A percentile compares a stretch with the other conserved stretches of the same genome.
Conservation (phyloP, 2,888 invertebrate species). For the Phaonia tiefii region DNA sequence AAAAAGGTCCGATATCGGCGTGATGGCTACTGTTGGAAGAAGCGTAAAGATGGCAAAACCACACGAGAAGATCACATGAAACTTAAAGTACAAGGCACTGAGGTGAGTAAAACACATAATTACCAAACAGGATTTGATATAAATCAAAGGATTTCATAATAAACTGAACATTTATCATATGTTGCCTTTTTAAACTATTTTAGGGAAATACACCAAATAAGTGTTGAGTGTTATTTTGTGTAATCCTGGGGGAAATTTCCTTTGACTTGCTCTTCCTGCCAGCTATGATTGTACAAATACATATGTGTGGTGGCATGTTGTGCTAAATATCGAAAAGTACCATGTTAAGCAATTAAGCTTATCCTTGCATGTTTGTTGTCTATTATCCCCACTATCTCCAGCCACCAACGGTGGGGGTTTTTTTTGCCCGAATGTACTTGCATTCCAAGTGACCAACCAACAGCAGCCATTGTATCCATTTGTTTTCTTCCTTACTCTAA, state of each 20-base stretch:
- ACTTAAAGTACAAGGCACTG: constrained; percentile 97
- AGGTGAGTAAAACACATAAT: constrained; percentile 89
- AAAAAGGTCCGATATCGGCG: constrained; percentile 97
- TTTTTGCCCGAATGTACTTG: neutral
- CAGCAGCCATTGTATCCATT: constrained; percentile 21
- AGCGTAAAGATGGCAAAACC: constrained; percentile 98
- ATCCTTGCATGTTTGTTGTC: constrained; percentile 3
- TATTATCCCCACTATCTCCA: neutral
- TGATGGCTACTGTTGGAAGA: constrained; percentile 99
- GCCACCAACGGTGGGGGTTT: neutral
- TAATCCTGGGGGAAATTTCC: no score
- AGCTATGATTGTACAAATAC: no score
- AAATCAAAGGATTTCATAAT: no score
- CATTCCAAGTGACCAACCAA: constrained; percentile 51
- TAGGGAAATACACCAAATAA: no score
- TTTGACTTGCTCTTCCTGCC: no score
- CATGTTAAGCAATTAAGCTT: constrained; percentile 54
- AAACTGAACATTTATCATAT: no score
- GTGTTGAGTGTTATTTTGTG: no score
- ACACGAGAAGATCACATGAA: constrained; percentile 99
- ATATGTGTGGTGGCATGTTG: neutral
- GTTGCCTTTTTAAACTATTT: no score
- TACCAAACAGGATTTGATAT: no score
- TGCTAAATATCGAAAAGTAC: neutral
- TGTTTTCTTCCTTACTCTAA: constrained; percentile 25